A percentile compares a stretch with the other conserved stretches of the same genome.
Evolutionary conservation across 2,888 invertebrate genomes (phyloP).

Genomic region (Muschampia plurimacula): DNA sequence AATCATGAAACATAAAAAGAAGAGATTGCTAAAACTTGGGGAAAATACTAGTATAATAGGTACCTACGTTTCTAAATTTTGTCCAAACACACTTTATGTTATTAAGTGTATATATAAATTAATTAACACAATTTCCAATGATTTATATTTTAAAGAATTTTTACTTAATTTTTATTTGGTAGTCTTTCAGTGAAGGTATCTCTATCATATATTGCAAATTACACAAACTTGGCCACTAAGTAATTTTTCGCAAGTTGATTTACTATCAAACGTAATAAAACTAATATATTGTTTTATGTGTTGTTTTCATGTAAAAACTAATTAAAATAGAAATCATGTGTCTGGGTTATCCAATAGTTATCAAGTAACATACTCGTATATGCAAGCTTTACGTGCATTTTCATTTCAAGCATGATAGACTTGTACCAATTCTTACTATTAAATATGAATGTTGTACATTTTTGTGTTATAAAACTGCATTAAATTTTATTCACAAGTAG

Average conservation of each 20-base stretch:
- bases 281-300: no score
- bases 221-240: no score
- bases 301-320: no score
- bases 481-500: no score
- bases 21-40: slow-evolving; percentile 37
- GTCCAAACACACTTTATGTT: slow-evolving; percentile 2
- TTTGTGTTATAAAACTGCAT: background rate
- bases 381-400: background rate
- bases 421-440: background rate
- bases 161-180: background rate
- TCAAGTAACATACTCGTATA: no score
- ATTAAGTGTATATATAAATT: background rate
- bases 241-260: no score
- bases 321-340: no score
- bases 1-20: slow-evolving; percentile 43
- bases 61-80: slow-evolving; percentile 11
- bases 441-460: background rate
- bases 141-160: background rate
- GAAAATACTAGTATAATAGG: slow-evolving; percentile 16
- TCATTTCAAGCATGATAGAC: background rate
- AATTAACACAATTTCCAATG: background rate
- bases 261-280: no score
- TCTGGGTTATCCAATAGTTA: no score
- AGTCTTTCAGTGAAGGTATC: background rate
- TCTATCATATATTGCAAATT: background rate